Percentiles rank a stretch among this genome's conserved stretches.
phyloP scores from a whole-genome alignment of 2,888 invertebrate species.

The Platerodrilus igneus region DNA sequence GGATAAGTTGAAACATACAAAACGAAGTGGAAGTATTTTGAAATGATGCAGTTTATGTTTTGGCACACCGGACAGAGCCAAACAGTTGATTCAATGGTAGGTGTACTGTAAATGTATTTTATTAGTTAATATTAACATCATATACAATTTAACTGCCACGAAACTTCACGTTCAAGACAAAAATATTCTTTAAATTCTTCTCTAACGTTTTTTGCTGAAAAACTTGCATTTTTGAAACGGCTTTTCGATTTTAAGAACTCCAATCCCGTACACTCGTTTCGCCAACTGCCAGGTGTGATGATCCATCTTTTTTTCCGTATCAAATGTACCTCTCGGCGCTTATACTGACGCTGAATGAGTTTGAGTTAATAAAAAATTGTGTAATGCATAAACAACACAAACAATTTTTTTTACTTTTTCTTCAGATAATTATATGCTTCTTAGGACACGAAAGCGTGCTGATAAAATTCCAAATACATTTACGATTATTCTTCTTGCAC shows the following conservation, averaged over 20 bases:
- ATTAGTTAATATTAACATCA: too few species aligned
- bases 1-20: too few species aligned
- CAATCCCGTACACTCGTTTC: constrained; percentile 1
- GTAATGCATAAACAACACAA: constrained; percentile 14
- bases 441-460: too few species aligned
- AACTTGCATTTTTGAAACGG: constrained; percentile 4
- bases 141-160: too few species aligned
- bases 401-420: constrained; percentile 7
- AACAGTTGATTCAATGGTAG: too few species aligned
- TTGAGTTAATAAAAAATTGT: constrained; percentile 21
- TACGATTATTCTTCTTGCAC: too few species aligned
- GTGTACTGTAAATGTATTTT: too few species aligned
- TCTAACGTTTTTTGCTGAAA: constrained; percentile 7
- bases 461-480: too few species aligned
- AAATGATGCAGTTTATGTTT: too few species aligned
- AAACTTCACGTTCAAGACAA: constrained; percentile 6
- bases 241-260: background rate
- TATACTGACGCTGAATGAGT: constrained; percentile 20
- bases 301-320: constrained; percentile 22
- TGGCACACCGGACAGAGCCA: too few species aligned
- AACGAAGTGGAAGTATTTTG: too few species aligned
- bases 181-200: constrained; percentile 9
- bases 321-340: constrained; percentile 20
- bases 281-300: constrained; percentile 7
- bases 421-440: constrained; percentile 3